A percentile compares a stretch with the other conserved stretches of the same genome.
Evolutionary conservation across 2,797 vertebrate genomes (phyloP).

Genomic region (Sphenopsis melanotis): DNA sequence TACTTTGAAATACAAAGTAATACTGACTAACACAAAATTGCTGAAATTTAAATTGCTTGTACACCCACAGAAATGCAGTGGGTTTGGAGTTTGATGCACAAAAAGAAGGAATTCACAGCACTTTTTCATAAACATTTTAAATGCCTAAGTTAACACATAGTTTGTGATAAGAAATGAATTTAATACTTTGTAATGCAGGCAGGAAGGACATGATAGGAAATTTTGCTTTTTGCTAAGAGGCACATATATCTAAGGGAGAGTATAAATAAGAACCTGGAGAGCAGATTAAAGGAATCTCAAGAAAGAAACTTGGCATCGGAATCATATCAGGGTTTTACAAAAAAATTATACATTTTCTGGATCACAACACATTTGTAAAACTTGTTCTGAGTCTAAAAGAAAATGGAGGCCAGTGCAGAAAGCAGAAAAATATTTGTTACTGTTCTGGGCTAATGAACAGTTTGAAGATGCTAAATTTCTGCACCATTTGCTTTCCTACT

Average conservation of each 20-base stretch:
- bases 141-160: conserved; percentile 14
- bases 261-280: conserved; percentile 30
- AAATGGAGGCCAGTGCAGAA: background rate
- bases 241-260: background rate
- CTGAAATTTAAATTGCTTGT: conserved; percentile 36
- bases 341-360: background rate
- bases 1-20: conserved; percentile 13
- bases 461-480: conserved; percentile 4
- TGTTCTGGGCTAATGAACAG: background rate
- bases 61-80: conserved; percentile 53
- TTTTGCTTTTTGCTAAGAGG: conserved; percentile 33
- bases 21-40: conserved; percentile 29
- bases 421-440: background rate
- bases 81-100: conserved; percentile 36
- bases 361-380: background rate
- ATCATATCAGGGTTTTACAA: background rate
- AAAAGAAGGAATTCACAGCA: conserved; percentile 36
- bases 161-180: conserved; percentile 41
- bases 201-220: conserved; percentile 24
- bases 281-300: conserved; percentile 33
- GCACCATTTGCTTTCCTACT: background rate
- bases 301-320: conserved; percentile 28
- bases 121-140: conserved; percentile 40
- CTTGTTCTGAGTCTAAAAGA: background rate
- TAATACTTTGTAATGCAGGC: conserved; percentile 22